Evolutionary conservation across 1,140 invertebrate genomes (phyloP), one percentile per base, ranked within the genome.

Genomic region (Xylocopa sonorina): DNA sequence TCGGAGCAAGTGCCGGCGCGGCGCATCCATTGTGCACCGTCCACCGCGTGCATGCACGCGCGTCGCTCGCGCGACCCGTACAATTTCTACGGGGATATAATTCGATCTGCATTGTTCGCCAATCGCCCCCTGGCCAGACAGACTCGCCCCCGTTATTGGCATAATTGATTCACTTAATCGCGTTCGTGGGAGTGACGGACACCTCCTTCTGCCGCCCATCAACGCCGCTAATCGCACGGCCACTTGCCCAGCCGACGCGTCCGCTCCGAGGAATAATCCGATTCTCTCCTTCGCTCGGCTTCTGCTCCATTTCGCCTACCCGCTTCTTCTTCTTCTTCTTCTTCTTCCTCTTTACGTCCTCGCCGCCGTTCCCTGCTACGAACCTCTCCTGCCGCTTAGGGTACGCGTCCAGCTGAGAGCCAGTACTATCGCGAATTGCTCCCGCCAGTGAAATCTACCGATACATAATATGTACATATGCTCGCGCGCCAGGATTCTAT

Each of bases 151-250:
- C 86, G n/a, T 90, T 87, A 87, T 91, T 90, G 89, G 81, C 86
- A 90, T 90, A 91, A 91, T 91, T 91, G 90, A 91, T 90, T 90
- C 89, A 87, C 84, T 89, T 84, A 87, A 87, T 82, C 74, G 62
- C 81, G 64, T 63, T 73, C 80, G 85, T 82, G 85, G 83, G 81
- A 89, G 83, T 81, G 81, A 80, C 74, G 69, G 64, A 83, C 77
- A 83, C 83, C 76, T 72, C 74, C 86, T 84, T 75, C 75, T 41
- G 66, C 16, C 57, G 58, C 27, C 71, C 43, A 38, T 66, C 58
- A 57, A 66, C 60, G 43, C 46, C 46, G 77, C 27, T 71, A 63
- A 78, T 73, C 57, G n/a, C 60, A 63, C 67, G 67, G 41, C 27
- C 76, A 21, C 41, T 78, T 55, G 76, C 3, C 46, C 18, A 51